Evolutionary conservation across 2,797 vertebrate species (phyloP), one percentile per base, ranked within the genome.

Genomic region (Galago senegalensis): DNA sequence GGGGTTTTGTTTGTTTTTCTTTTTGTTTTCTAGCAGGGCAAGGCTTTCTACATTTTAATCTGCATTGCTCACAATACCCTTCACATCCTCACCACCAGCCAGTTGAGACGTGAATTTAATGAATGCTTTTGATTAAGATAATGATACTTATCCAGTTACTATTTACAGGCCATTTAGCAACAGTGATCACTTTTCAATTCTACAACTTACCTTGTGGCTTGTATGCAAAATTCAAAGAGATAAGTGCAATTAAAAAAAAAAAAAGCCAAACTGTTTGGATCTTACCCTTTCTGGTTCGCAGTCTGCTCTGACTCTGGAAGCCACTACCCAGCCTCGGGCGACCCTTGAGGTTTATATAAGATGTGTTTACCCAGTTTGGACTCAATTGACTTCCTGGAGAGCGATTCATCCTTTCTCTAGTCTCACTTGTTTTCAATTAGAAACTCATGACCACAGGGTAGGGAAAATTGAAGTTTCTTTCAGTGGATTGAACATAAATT

Each of bases 71-170:
- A 37, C 31, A 58, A 34, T 63, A 34, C 34, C 67, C 70, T 89
- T 46, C 5, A 58, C 46, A 72, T 14, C 1, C 20, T 84, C 16
- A 69, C 56, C n/a, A 69, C 58, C n/a, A 84, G 31, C n/a, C 34
- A 82, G 61, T 91, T 95, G 73, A 89, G 23, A 95, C 72, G 43
- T 89, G 40, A 40, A 23, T 25, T 97, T 91, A 96, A 95, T 84
- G 86, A 93, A 73, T 84, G 46, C 49, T 95, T 97, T 95, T 96
- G 94, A 87, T 97, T 91, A 95, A 94, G 40, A 89, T 92, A 93
- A 95, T 96, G 85, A 86, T 80, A 94, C 53, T 86, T 88, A 83
- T 91, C 79, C 86, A 95, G 72, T 91, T 90, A 86, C 82, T 95
- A 89, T 92, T 94, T 86, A 92, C 53, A 95, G 95, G 67, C 5